phyloP scores from a whole-genome alignment of 2,113 vertebrate species.

The Phalacrocorax brasilianus region DNA sequence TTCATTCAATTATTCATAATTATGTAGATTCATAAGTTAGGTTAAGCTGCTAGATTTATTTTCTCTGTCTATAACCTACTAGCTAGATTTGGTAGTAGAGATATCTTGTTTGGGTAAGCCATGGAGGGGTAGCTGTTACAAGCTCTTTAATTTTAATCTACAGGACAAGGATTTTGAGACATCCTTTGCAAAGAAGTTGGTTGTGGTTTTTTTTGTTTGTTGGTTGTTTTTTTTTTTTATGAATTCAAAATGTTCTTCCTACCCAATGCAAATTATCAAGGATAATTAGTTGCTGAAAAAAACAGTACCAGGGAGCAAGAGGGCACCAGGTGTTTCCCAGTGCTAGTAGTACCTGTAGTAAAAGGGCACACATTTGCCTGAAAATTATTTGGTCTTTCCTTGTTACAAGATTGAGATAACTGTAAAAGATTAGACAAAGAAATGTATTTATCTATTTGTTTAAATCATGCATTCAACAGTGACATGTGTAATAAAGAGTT shows the following conservation, averaged over 20 bases:
- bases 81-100: not conserved
- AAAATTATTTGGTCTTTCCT: not conserved
- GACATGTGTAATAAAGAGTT: not conserved
- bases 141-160: not conserved
- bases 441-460: not conserved
- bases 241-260: not conserved
- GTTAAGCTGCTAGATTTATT: not conserved
- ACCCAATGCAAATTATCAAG: not conserved
- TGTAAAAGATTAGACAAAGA: not conserved
- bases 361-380: not conserved
- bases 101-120: not conserved
- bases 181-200: not conserved
- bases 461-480: not conserved
- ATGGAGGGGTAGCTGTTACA: not conserved
- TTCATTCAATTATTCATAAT: conserved; percentile 18
- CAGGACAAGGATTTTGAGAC: not conserved
- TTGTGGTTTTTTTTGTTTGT: too few species aligned
- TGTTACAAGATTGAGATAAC: not conserved
- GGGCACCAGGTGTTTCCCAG: not conserved
- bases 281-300: not conserved
- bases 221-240: not conserved
- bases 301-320: not conserved
- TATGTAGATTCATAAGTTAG: conserved; percentile 10
- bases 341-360: not conserved
- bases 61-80: not conserved